phyloP scores from a whole-genome alignment of 37 sponge, comb jelly and placozoan species.

The Tethya wilhelma region DNA sequence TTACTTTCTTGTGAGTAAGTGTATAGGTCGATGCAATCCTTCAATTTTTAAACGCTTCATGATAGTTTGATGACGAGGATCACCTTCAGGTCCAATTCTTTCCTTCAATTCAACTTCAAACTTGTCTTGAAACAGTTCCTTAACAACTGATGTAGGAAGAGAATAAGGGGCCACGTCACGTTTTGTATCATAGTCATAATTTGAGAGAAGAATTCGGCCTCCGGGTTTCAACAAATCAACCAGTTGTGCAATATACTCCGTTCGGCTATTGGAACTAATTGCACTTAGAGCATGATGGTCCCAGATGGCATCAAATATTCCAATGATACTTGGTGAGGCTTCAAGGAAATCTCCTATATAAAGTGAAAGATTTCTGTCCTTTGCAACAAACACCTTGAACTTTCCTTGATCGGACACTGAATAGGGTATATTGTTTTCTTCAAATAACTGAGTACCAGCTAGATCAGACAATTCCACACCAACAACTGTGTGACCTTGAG shows the following conservation, averaged over 20 bases:
- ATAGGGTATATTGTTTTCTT: slow-evolving; percentile 51
- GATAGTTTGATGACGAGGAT: no score
- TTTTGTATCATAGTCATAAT: slow-evolving; percentile 39
- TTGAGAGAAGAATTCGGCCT: slow-evolving; percentile 39
- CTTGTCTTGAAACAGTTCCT: slow-evolving; percentile 17
- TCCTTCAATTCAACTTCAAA: slow-evolving; percentile 24
- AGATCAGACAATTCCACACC: slow-evolving; percentile 59
- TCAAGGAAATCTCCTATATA: slow-evolving; percentile 55
- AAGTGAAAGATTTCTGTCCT: slow-evolving; percentile 34
- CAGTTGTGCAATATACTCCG: slow-evolving; percentile 18
- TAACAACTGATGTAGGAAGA: slow-evolving; percentile 9
- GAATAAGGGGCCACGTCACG: slow-evolving; percentile 32
- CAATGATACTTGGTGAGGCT: slow-evolving; percentile 9
- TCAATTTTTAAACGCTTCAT: no score
- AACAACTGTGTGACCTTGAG: slow-evolving; percentile 59
- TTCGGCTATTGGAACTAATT: slow-evolving; percentile 35
- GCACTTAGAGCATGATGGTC: slow-evolving; percentile 63
- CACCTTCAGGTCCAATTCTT: no score
- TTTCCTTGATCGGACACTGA: background rate
- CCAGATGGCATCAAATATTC: slow-evolving; percentile 75
- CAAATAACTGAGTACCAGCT: slow-evolving; percentile 48
- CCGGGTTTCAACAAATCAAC: slow-evolving; percentile 21
- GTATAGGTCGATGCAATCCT: no score
- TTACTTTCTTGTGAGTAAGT: no score
- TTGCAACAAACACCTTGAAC: slow-evolving; percentile 43